Conservation (phyloP, 2,113 vertebrate species). For the Rhipidura dahli region DNA sequence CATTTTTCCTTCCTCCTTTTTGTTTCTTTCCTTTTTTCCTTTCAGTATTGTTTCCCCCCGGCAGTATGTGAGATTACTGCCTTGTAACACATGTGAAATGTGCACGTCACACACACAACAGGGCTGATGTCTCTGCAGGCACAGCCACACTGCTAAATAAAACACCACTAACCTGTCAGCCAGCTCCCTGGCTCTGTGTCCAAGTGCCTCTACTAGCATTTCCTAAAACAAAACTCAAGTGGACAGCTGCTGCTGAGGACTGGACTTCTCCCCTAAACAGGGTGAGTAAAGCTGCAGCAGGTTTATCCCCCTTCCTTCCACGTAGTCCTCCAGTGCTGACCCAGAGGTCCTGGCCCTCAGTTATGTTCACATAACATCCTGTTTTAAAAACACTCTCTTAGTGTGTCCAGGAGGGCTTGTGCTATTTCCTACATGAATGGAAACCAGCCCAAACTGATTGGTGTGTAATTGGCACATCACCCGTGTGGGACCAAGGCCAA, state of each 20-base stretch:
- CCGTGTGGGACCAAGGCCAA: background rate
- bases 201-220: background rate
- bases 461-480: background rate
- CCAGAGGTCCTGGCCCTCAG: background rate
- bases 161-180: background rate
- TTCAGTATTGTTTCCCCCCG: background rate
- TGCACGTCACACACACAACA: background rate
- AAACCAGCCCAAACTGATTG: background rate
- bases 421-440: background rate
- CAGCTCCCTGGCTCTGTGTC: background rate
- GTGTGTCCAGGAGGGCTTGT: background rate
- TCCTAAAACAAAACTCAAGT: background rate
- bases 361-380: background rate
- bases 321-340: background rate
- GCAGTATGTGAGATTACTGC: background rate
- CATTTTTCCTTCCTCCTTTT: background rate
- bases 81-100: background rate
- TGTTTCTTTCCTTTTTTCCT: background rate
- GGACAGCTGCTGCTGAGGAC: background rate
- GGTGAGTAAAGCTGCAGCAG: background rate
- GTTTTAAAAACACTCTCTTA: background rate
- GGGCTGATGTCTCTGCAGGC: background rate
- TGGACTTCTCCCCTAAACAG: background rate
- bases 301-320: background rate
- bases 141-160: background rate